Evolutionary conservation across 1,140 invertebrate species (phyloP).

Genomic region (Lysiphlebus fabarum): DNA sequence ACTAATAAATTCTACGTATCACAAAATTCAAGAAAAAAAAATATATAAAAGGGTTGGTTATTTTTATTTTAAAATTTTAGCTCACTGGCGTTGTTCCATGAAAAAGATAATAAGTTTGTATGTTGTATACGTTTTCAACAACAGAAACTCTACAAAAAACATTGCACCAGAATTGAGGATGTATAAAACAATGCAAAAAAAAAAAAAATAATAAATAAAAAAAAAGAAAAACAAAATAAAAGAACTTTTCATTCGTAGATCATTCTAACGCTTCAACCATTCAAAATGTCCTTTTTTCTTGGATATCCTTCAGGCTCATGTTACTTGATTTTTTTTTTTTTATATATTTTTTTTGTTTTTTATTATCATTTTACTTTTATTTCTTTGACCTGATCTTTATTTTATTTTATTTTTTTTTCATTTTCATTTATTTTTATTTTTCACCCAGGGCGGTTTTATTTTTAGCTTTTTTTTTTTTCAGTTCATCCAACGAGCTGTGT

Average conservation of each 20-base stretch:
- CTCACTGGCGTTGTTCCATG: too few relatives aligned
- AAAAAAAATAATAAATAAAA: not conserved
- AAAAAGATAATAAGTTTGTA: too few relatives aligned
- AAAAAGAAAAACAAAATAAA: too few relatives aligned
- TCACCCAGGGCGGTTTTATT: not conserved
- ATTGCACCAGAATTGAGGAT: not conserved
- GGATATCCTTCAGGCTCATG: not conserved
- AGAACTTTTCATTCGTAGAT: too few relatives aligned
- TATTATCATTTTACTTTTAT: not conserved
- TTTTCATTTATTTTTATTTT: not conserved
- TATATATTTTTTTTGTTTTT: slow-evolving; percentile 6
- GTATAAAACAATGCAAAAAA: slow-evolving; percentile 2
- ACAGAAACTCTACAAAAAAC: slow-evolving; percentile 11
- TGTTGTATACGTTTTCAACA: not conserved
- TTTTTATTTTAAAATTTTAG: too few relatives aligned
- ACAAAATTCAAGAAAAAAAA: too few relatives aligned
- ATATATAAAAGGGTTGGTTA: too few relatives aligned
- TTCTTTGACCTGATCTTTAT: slow-evolving; percentile 1
- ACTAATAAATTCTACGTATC: too few relatives aligned
- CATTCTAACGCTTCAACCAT: slow-evolving; percentile 27
- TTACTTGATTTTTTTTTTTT: slow-evolving; percentile 18
- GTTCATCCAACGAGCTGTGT: not conserved
- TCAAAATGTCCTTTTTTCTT: slow-evolving; percentile 11
- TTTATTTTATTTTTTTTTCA: slow-evolving; percentile 7
- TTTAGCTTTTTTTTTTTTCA: not conserved